phyloP scores from a whole-genome alignment of 2,888 invertebrate species.

The Malthinus flaveolus region DNA sequence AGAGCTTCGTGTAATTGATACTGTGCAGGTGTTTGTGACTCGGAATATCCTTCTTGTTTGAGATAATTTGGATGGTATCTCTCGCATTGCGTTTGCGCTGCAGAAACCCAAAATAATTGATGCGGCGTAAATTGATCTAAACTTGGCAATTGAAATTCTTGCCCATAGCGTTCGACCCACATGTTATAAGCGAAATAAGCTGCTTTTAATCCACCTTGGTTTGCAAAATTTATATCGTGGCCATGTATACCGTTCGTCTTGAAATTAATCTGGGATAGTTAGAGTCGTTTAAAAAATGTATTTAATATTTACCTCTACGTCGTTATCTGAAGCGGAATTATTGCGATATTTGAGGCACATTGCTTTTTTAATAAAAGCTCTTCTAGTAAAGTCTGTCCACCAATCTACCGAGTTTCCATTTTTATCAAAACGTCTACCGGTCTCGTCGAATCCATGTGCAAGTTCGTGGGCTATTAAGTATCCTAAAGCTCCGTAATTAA shows the following conservation, averaged over 20 bases:
- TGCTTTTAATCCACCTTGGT: slow-evolving; percentile 91
- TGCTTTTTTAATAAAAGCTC: slow-evolving; percentile 77
- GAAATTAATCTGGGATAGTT: no score
- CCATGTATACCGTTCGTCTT: slow-evolving; percentile 89
- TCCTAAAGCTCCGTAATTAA: slow-evolving; percentile 85
- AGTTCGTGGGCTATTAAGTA: slow-evolving; percentile 87
- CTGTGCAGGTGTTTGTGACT: slow-evolving; percentile 70
- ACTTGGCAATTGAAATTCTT: slow-evolving; percentile 69
- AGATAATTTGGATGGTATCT: slow-evolving; percentile 70
- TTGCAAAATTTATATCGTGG: slow-evolving; percentile 93
- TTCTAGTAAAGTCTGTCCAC: slow-evolving; percentile 83
- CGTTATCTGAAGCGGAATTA: slow-evolving; percentile 67
- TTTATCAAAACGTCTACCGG: slow-evolving; percentile 20
- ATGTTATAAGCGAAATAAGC: slow-evolving; percentile 82
- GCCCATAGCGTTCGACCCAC: slow-evolving; percentile 67
- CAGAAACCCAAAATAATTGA: slow-evolving; percentile 82
- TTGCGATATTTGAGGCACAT: slow-evolving; percentile 89
- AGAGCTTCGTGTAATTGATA: slow-evolving; percentile 66
- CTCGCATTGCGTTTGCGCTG: slow-evolving; percentile 88
- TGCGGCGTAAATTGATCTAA: slow-evolving; percentile 65
- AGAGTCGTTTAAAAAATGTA: no score
- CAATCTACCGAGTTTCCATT: slow-evolving; percentile 20
- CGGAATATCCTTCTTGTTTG: slow-evolving; percentile 78
- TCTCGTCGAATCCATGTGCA: slow-evolving; percentile 75
- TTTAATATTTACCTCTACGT: slow-evolving; percentile 56